Evolutionary conservation across 2,888 invertebrate species (phyloP), one percentile per base, ranked within the genome.

Genomic region (Anthrax anthrax): DNA sequence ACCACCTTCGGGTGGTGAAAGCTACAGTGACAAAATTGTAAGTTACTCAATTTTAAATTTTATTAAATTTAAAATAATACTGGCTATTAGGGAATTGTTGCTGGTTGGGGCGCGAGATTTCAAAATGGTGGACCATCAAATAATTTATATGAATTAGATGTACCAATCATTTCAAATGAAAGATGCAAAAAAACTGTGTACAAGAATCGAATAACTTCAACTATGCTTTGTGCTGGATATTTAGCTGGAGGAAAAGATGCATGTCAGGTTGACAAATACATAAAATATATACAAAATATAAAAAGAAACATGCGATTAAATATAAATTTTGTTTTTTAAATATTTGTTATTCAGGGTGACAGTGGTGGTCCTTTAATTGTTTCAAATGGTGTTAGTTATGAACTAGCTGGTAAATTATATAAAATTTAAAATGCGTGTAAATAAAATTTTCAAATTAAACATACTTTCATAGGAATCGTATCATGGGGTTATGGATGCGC

Each of bases 141-240:
- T 19, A 57, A 59, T 41, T 55, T 66, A 34, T 58, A 57, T 42
- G 67, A 66, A 52, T 60, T 61, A 12, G 47, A 48, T 2, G 62
- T 66, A 43, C 66, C 66, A 34, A 60, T 66, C 36, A 57, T 66
- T 40, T 61, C 62, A 12, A 66, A 66, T 55, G 55, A 58, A 2
- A 58, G 61, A 49, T 66, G 66, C 32, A 51, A 55, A 6, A 57
- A 57, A 14, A 66, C 67, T 1, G 53, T 60, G 9, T 66, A 66
- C 44, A 58, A 55, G 40, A 47, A 52, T 16, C 61, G 62, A 58
- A 64, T 66, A 41, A 56, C 60, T 23, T 60, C 60, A n/a, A 58
- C 61, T 1, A 64, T 66, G 66, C 36, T 66, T 18, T 66, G 66
- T 50, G 66, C 66, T 2, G 66, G 66, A 18, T 57, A 56, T 39